These are phyloP conservation scores for Sinella curviseta DNA, from an alignment of 1,140 invertebrate genomes.

Conservation along the genomic window DNA sequence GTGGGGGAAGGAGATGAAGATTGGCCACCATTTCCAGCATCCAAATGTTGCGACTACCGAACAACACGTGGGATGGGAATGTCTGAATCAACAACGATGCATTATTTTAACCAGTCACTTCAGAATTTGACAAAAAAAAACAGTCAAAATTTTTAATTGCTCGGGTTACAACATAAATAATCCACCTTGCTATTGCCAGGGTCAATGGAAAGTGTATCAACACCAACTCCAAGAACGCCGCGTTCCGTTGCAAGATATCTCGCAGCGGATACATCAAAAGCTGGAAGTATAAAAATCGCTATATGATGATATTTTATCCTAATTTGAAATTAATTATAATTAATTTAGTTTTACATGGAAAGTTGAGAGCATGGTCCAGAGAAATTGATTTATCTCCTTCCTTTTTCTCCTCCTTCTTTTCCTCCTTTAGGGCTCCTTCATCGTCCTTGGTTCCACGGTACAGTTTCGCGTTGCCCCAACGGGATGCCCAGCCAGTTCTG, in stretches of 20 bases:
- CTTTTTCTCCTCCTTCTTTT: too few species aligned
- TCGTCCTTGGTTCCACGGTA: slow-evolving; percentile 30
- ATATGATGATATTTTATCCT: too few species aligned
- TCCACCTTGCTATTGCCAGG: slow-evolving; percentile 54
- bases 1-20: too few species aligned
- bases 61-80: too few species aligned
- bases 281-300: slow-evolving; percentile 52
- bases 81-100: too few species aligned
- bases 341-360: slow-evolving; percentile 53
- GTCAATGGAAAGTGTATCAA: slow-evolving; percentile 66
- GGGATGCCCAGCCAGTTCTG: slow-evolving; percentile 60
- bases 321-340: not conserved
- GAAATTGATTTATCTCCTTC: not conserved
- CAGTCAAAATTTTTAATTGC: too few species aligned
- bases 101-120: too few species aligned
- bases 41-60: too few species aligned
- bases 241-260: slow-evolving; percentile 61
- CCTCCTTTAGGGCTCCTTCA: not conserved
- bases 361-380: slow-evolving; percentile 49
- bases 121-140: not conserved
- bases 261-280: slow-evolving; percentile 61
- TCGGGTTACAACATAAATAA: not conserved
- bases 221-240: slow-evolving; percentile 64
- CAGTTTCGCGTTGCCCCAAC: slow-evolving; percentile 49
- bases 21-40: too few species aligned